Evolutionary conservation across 2,113 vertebrate species (phyloP).

Genomic region (Oreochromis aureus): DNA sequence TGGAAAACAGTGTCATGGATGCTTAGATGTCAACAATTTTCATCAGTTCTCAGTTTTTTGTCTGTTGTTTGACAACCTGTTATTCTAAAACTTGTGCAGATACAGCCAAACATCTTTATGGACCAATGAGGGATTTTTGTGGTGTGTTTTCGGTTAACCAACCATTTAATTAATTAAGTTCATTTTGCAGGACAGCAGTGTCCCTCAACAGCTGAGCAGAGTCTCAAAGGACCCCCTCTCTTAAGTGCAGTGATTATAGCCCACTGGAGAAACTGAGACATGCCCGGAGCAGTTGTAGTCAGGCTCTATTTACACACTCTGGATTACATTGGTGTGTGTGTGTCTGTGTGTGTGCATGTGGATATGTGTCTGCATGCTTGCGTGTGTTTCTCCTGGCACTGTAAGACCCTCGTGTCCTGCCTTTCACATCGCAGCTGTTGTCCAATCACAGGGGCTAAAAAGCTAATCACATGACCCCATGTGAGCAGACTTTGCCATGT

Average conservation of each 20-base stretch:
- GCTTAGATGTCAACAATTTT: neutral
- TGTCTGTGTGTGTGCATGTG: neutral
- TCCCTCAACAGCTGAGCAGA: conserved; percentile 46
- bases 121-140: neutral
- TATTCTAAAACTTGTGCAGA: neutral
- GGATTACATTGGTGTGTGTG: conserved; percentile 32
- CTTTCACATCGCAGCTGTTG: conserved; percentile 39
- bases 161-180: neutral
- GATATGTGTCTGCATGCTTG: conserved; percentile 8
- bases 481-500: conserved; percentile 38
- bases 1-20: neutral
- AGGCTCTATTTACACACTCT: conserved; percentile 47
- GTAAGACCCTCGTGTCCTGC: conserved; percentile 40
- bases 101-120: neutral
- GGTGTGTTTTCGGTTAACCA: neutral
- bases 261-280: conserved; percentile 52
- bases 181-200: neutral
- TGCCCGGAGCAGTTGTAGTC: conserved; percentile 39
- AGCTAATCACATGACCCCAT: conserved; percentile 55
- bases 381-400: conserved; percentile 38
- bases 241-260: conserved; percentile 37
- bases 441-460: conserved; percentile 52
- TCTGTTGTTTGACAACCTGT: neutral
- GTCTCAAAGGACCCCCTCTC: conserved; percentile 10
- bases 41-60: neutral